Conservation (phyloP, 2,888 invertebrate species). For the Volucella bombylans region DNA sequence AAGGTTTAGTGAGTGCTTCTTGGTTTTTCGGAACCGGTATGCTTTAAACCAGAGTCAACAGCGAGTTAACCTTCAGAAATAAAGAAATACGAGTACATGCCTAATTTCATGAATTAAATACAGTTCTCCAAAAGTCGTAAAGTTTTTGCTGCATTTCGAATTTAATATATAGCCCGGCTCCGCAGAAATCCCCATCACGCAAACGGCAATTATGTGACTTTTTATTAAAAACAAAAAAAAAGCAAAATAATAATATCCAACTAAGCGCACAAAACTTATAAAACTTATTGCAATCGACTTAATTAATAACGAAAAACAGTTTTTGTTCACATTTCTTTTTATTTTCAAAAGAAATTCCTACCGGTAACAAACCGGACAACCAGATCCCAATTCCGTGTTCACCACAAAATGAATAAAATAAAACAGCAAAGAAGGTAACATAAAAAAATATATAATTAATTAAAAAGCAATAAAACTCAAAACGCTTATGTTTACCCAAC, state of each 20-base stretch:
- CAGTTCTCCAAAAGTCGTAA: no score
- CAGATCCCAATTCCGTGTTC: constrained; percentile 35
- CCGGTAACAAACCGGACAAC: constrained; percentile 18
- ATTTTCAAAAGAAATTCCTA: constrained; percentile 16
- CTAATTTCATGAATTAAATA: no score
- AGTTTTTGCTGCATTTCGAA: no score
- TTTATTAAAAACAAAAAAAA: not conserved
- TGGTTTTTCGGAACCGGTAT: no score
- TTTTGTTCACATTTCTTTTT: not conserved
- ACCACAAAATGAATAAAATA: constrained; percentile 17
- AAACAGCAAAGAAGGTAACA: constrained; percentile 8
- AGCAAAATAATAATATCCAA: not conserved
- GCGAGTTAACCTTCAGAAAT: no score
- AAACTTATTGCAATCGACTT: constrained; percentile 12
- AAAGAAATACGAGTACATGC: no score
- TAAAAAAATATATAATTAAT: constrained; percentile 48
- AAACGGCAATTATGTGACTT: constrained; percentile 21
- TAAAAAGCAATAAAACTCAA: constrained; percentile 65
- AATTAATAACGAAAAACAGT: constrained; percentile 35
- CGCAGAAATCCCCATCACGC: not conserved
- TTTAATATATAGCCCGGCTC: no score
- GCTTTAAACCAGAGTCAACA: no score
- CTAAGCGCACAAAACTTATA: constrained; percentile 20
- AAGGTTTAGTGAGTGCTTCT: no score
- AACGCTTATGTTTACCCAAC: constrained; percentile 57